Evolutionary conservation across 1,140 invertebrate species (phyloP).

Genomic region (Drosophila murphyi): DNA sequence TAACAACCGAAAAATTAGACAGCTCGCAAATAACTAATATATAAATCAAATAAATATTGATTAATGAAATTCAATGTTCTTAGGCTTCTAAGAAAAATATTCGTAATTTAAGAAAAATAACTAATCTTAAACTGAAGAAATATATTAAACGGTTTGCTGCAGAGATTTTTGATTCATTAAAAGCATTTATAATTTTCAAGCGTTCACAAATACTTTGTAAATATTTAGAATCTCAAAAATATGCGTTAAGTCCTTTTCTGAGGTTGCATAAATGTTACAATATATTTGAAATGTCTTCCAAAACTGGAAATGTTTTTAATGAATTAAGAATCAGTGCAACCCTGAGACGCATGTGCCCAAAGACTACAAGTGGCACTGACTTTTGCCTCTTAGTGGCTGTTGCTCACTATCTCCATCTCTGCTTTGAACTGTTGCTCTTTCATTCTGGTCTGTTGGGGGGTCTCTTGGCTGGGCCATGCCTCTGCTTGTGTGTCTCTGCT

Average conservation of each 20-base stretch:
- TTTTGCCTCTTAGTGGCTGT: conserved; percentile 13
- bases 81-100: no score
- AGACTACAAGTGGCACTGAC: conserved; percentile 20
- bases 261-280: background rate
- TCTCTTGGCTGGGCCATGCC: conserved; percentile 19
- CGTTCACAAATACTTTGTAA: no score
- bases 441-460: conserved; percentile 22
- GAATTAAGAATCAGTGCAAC: background rate
- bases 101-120: no score
- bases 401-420: conserved; percentile 6
- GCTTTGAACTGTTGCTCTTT: conserved; percentile 11
- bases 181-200: no score
- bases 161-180: no score
- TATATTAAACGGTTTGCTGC: no score
- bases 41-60: no score
- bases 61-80: no score
- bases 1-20: no score
- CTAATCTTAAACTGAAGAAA: no score
- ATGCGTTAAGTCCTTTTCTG: background rate
- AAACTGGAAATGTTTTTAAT: background rate
- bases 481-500: conserved; percentile 13
- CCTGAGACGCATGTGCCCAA: conserved; percentile 13
- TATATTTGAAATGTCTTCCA: background rate
- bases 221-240: no score
- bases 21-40: no score